Evolutionary conservation across 2,888 invertebrate genomes (phyloP).

Genomic region (Cotesia congregata): DNA sequence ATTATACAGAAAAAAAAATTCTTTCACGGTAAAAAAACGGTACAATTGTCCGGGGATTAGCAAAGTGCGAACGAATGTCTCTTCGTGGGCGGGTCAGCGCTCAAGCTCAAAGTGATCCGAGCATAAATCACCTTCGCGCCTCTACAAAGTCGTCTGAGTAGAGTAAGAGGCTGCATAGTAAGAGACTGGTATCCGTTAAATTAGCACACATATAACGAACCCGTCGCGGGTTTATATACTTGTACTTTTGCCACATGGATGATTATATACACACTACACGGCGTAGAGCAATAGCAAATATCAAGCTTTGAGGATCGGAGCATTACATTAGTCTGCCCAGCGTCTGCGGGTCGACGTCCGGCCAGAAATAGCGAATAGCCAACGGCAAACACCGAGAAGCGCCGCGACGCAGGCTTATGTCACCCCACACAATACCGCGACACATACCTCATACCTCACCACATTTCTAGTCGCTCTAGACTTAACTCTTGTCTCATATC

Average conservation of each 20-base stretch:
- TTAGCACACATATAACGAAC: conserved; percentile 8
- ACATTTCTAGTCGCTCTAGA: no score
- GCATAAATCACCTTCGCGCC: conserved; percentile 5
- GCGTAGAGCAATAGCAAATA: conserved; percentile 5
- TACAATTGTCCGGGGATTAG: no score
- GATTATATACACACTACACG: conserved; percentile 8
- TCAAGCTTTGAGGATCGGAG: background rate
- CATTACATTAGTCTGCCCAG: conserved; percentile 63
- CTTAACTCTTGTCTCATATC: no score
- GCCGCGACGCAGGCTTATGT: conserved; percentile 54
- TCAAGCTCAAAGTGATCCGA: background rate
- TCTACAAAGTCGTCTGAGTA: background rate
- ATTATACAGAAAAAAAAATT: no score
- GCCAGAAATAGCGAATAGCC: conserved; percentile 64
- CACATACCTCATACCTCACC: conserved; percentile 28
- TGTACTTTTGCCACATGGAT: conserved; percentile 20
- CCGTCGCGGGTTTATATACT: background rate
- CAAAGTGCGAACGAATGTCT: background rate
- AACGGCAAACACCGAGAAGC: conserved; percentile 63
- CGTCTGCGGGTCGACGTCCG: conserved; percentile 69
- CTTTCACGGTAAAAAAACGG: no score
- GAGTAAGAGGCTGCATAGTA: background rate
- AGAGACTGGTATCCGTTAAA: background rate
- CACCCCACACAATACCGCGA: conserved; percentile 44
- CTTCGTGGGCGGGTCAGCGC: conserved; percentile 1